Conservation (phyloP, 2,888 invertebrate species). For the Agriopis leucophaearia region DNA sequence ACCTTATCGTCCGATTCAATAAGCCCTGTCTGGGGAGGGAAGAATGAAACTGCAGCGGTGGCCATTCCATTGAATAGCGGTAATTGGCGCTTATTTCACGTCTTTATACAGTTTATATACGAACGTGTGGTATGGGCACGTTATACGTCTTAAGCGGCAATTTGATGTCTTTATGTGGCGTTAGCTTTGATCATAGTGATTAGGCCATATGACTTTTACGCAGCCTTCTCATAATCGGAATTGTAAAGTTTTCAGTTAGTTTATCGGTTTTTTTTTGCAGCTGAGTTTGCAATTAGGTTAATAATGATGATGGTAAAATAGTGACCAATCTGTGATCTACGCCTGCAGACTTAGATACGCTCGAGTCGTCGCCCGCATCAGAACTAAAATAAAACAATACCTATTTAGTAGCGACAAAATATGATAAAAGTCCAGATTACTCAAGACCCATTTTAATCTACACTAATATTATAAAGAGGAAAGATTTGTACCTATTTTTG, state of each 20-base stretch:
- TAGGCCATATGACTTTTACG: background rate
- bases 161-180: conserved; percentile 27
- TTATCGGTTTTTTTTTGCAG: background rate
- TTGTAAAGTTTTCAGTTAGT: background rate
- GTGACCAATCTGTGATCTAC: too few species aligned
- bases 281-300: too few species aligned
- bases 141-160: conserved; percentile 39
- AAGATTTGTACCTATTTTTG: too few species aligned
- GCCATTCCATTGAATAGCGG: conserved; percentile 73
- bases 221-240: background rate
- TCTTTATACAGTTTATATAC: conserved; percentile 51
- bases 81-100: conserved; percentile 74
- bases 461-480: too few species aligned
- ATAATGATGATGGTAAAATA: too few species aligned
- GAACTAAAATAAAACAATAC: too few species aligned
- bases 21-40: conserved; percentile 74
- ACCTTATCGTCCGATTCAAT: conserved; percentile 85
- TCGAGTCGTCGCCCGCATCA: too few species aligned
- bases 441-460: too few species aligned
- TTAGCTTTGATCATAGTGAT: background rate
- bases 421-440: too few species aligned
- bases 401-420: too few species aligned
- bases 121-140: conserved; percentile 47
- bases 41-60: conserved; percentile 84
- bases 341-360: too few species aligned